phyloP scores from a whole-genome alignment of 1,140 invertebrate species.

The Zelostemma sp. region DNA sequence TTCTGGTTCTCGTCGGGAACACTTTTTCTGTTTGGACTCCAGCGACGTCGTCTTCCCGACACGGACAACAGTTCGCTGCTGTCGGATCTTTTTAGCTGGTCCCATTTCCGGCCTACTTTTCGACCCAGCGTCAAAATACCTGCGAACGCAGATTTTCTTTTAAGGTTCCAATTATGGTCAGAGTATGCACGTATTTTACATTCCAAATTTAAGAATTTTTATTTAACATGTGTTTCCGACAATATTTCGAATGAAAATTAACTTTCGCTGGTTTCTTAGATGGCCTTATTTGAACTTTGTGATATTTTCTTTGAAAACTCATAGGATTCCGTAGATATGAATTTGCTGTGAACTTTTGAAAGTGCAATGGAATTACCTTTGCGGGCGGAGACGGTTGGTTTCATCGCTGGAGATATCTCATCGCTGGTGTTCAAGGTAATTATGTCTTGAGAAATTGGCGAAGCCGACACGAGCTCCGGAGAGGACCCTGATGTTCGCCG shows the following conservation, averaged over 20 bases:
- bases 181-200: not conserved
- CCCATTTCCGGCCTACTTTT: conserved; percentile 75
- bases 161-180: too few species aligned
- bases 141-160: too few species aligned
- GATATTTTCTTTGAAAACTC: too few species aligned
- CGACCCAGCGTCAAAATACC: conserved; percentile 77
- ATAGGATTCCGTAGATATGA: too few species aligned
- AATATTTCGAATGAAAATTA: too few species aligned
- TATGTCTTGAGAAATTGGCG: conserved; percentile 65
- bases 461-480: conserved; percentile 71
- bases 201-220: too few species aligned
- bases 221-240: too few species aligned
- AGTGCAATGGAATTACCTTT: conserved; percentile 32
- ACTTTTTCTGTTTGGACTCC: conserved; percentile 67
- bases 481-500: conserved; percentile 68
- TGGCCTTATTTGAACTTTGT: too few species aligned
- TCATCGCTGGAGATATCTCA: conserved; percentile 9
- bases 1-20: conserved; percentile 48
- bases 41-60: conserved; percentile 64
- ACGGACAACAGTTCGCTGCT: conserved; percentile 72
- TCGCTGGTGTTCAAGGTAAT: conserved; percentile 22
- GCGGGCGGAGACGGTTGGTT: conserved; percentile 27
- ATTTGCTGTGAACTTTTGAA: too few species aligned
- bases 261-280: too few species aligned
- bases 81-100: conserved; percentile 74